These are phyloP conservation scores for Sarotherodon lohbergeri DNA, from an alignment of 2,113 vertebrate genomes.

Conservation along the genomic window DNA sequence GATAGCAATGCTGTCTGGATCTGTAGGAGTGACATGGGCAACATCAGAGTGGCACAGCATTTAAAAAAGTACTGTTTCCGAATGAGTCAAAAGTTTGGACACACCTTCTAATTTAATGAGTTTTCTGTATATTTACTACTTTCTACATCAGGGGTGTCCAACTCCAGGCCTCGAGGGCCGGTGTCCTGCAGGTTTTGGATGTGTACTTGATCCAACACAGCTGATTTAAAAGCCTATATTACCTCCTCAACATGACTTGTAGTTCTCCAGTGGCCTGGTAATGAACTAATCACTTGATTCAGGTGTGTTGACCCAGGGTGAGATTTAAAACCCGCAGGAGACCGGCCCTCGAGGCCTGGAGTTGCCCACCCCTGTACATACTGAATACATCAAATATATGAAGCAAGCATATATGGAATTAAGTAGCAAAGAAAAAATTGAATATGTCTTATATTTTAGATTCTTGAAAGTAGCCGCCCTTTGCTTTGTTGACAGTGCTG, in stretches of 20 bases:
- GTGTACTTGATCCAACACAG: neutral
- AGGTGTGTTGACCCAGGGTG: neutral
- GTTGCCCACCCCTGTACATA: neutral
- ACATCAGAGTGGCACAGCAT: neutral
- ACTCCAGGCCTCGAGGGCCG: neutral
- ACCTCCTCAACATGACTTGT: neutral
- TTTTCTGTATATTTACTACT: neutral
- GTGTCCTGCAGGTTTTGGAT: neutral
- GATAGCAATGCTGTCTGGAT: conserved; percentile 2
- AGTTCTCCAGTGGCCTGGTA: neutral
- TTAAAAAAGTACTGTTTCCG: neutral
- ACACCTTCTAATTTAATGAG: neutral
- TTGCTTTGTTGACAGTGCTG: neutral
- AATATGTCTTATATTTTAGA: neutral
- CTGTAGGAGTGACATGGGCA: neutral
- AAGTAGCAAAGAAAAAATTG: neutral
- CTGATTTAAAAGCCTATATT: neutral
- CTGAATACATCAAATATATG: neutral
- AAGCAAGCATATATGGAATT: neutral
- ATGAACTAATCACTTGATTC: neutral
- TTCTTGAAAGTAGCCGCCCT: neutral
- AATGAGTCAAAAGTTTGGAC: neutral
- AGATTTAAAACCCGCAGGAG: neutral
- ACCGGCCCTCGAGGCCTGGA: neutral
- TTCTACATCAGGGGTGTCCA: neutral